phyloP scores from a whole-genome alignment of 2,888 invertebrate genomes.

The Chrysodeixis includens region DNA sequence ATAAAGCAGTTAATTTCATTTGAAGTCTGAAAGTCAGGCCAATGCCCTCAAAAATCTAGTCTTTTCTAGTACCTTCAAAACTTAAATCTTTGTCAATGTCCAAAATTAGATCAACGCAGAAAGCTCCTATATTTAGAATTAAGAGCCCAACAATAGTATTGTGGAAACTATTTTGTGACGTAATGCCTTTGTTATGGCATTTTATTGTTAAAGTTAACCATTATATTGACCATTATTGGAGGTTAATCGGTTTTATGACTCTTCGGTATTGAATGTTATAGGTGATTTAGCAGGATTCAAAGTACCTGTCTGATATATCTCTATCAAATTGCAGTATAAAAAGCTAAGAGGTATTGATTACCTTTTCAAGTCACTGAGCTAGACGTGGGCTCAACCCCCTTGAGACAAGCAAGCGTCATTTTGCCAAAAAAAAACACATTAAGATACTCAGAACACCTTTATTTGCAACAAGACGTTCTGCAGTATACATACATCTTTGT shows the following conservation, averaged over 20 bases:
- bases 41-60: not conserved
- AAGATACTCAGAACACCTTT: too few species aligned
- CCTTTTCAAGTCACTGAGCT: too few species aligned
- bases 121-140: constrained; percentile 43
- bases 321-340: too few species aligned
- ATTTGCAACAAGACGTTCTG: too few species aligned
- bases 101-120: constrained; percentile 37
- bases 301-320: too few species aligned
- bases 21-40: not conserved
- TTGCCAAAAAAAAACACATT: too few species aligned
- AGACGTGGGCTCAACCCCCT: too few species aligned
- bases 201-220: not conserved
- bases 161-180: constrained; percentile 1
- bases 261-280: not conserved
- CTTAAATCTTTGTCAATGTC: constrained; percentile 7
- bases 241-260: not conserved
- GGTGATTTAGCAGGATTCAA: not conserved
- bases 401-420: too few species aligned
- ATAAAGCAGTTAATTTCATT: not conserved
- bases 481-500: too few species aligned
- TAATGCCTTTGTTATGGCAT: not conserved
- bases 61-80: constrained; percentile 19
- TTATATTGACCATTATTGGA: not conserved
- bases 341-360: too few species aligned
- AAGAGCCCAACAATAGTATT: not conserved